phyloP scores from a whole-genome alignment of 2,797 vertebrate genomes.

The Lophius americanus region DNA sequence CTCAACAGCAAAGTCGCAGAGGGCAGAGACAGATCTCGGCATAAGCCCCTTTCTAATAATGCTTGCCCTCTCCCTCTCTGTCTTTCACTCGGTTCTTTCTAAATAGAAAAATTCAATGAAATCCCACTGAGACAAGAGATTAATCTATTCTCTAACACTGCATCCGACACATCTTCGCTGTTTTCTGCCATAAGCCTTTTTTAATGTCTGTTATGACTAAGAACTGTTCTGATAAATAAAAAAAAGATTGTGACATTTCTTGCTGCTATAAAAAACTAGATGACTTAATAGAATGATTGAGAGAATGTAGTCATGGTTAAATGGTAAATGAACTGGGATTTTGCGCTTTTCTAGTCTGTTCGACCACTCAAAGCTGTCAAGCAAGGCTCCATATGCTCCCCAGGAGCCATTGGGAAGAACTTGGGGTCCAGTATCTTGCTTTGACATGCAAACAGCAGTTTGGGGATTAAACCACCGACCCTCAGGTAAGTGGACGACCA shows the following conservation, averaged over 20 bases:
- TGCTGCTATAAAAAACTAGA: too few species aligned
- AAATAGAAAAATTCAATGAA: slow-evolving; percentile 63
- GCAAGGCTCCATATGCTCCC: too few species aligned
- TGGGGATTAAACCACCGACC: too few species aligned
- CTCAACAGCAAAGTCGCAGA: slow-evolving; percentile 21
- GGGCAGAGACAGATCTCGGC: slow-evolving; percentile 37
- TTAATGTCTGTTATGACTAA: slow-evolving; percentile 10
- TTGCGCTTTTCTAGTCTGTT: too few species aligned
- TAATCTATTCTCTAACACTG: slow-evolving; percentile 56
- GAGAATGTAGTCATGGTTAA: too few species aligned
- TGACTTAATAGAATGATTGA: too few species aligned
- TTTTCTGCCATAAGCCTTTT: slow-evolving; percentile 41
- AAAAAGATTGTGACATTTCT: slow-evolving; percentile 15
- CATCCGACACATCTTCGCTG: slow-evolving; percentile 42
- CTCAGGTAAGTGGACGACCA: too few species aligned
- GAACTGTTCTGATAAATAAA: slow-evolving; percentile 47
- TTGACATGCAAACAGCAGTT: too few species aligned
- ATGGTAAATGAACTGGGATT: too few species aligned
- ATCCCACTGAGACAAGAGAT: slow-evolving; percentile 57
- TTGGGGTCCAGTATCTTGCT: too few species aligned
- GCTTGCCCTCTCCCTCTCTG: slow-evolving; percentile 14
- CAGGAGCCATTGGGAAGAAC: too few species aligned
- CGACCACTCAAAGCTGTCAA: too few species aligned
- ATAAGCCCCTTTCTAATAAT: slow-evolving; percentile 42
- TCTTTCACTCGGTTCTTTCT: slow-evolving; percentile 40